Percentiles rank a stretch among this genome's conserved stretches.
Evolutionary conservation across 2,888 invertebrate genomes (phyloP).

Genomic region (Pterostichus niger): DNA sequence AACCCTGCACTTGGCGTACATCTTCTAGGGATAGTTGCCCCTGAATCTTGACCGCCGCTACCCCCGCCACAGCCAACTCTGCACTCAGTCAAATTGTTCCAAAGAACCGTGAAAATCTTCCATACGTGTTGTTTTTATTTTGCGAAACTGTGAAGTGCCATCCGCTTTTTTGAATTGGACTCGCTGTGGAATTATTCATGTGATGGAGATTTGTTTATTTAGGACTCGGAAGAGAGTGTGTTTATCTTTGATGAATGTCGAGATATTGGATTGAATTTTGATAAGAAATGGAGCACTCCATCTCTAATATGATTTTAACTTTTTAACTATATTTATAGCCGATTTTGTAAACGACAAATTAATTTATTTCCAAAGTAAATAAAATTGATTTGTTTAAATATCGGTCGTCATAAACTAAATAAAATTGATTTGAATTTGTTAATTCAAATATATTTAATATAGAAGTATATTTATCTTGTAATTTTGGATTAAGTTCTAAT

Average conservation of each 20-base stretch:
- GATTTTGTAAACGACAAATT: too few relatives aligned
- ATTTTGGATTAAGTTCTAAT: too few relatives aligned
- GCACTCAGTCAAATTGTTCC: constrained; percentile 27
- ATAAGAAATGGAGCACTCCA: not conserved
- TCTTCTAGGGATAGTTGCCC: not conserved
- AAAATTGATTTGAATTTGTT: too few relatives aligned
- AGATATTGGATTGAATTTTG: constrained; percentile 4
- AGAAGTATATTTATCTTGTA: too few relatives aligned
- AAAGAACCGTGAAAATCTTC: constrained; percentile 1
- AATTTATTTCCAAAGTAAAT: too few relatives aligned
- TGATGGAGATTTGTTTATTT: constrained; percentile 25
- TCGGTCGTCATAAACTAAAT: too few relatives aligned
- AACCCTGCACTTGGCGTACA: constrained; percentile 12
- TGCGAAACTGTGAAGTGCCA: constrained; percentile 1
- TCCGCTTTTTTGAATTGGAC: not conserved
- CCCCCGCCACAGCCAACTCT: not conserved
- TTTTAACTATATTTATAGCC: too few relatives aligned
- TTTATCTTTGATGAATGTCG: not conserved
- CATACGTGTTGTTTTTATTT: constrained; percentile 20
- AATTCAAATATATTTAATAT: too few relatives aligned
- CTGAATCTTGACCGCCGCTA: constrained; percentile 15
- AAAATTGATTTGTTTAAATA: too few relatives aligned
- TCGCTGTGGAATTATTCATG: constrained; percentile 13
- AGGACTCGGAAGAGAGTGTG: not conserved
- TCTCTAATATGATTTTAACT: too few relatives aligned